phyloP scores from a whole-genome alignment of 2,113 vertebrate genomes.

The Oncorhynchus nerka region DNA sequence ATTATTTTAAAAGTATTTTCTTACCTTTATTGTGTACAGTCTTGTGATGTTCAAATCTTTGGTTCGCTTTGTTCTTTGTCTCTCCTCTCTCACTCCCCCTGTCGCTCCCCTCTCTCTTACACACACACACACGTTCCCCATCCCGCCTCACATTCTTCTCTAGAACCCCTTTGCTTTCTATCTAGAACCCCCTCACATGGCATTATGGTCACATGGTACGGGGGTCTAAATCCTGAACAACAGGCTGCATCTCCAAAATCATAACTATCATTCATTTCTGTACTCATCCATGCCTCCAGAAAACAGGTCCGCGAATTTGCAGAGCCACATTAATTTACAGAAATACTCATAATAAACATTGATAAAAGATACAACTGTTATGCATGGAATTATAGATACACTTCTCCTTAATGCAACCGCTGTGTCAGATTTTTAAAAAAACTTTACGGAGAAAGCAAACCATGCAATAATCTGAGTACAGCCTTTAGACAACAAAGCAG shows the following conservation, averaged over 20 bases:
- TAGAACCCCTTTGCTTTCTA: neutral
- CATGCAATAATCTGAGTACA: too few relatives aligned
- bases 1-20: constrained; percentile 8
- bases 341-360: too few relatives aligned
- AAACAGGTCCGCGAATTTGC: neutral
- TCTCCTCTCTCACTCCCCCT: neutral
- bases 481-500: too few relatives aligned
- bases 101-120: neutral
- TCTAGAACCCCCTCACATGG: constrained; percentile 38
- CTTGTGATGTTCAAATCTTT: neutral
- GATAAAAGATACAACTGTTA: too few relatives aligned
- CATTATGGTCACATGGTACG: neutral
- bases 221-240: constrained; percentile 1
- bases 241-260: constrained; percentile 1
- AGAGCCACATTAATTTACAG: too few relatives aligned
- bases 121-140: neutral
- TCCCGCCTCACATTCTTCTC: constrained; percentile 6
- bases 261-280: neutral
- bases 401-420: too few relatives aligned
- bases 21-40: constrained; percentile 50
- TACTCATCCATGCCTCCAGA: constrained; percentile 11
- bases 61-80: neutral
- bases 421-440: too few relatives aligned
- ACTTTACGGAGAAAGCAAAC: too few relatives aligned
- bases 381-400: too few relatives aligned